phyloP scores from a whole-genome alignment of 1,140 invertebrate species.

The Aplysia californica region DNA sequence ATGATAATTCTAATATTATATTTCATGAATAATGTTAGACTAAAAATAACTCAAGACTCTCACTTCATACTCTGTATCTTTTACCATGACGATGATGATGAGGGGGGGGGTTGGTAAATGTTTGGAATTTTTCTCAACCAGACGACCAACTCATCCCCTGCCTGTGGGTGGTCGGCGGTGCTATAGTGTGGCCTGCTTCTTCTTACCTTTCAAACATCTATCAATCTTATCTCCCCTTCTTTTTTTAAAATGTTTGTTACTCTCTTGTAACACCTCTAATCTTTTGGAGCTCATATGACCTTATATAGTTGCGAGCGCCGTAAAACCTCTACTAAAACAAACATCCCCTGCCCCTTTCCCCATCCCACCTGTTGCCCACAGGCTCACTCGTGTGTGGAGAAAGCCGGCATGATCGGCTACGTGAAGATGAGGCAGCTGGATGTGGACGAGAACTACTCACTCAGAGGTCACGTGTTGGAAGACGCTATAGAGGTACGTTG shows the following conservation, averaged over 20 bases:
- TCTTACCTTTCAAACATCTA: background rate
- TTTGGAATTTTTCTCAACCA: too few relatives aligned
- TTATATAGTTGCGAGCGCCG: background rate
- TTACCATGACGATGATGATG: too few relatives aligned
- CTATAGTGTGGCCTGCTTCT: background rate
- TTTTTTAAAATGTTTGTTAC: background rate
- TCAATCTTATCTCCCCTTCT: background rate
- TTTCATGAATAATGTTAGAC: too few relatives aligned
- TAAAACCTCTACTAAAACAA: background rate
- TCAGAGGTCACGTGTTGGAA: conserved; percentile 88
- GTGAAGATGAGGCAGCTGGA: conserved; percentile 97
- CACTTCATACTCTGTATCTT: too few relatives aligned
- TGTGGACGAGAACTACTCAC: conserved; percentile 91
- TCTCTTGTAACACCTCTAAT: too few relatives aligned
- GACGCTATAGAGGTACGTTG: conserved; percentile 77
- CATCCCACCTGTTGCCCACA: too few relatives aligned
- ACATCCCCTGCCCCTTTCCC: background rate
- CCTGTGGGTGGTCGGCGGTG: too few relatives aligned
- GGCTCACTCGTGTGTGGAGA: conserved; percentile 99
- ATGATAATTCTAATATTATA: too few relatives aligned
- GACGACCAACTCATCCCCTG: too few relatives aligned
- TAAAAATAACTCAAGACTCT: too few relatives aligned
- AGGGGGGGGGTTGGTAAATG: too few relatives aligned
- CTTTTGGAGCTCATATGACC: background rate
- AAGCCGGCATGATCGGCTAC: conserved; percentile 98